These are phyloP conservation scores for Sipha maydis DNA, from an alignment of 2,888 invertebrate species.

Conservation along the genomic window DNA sequence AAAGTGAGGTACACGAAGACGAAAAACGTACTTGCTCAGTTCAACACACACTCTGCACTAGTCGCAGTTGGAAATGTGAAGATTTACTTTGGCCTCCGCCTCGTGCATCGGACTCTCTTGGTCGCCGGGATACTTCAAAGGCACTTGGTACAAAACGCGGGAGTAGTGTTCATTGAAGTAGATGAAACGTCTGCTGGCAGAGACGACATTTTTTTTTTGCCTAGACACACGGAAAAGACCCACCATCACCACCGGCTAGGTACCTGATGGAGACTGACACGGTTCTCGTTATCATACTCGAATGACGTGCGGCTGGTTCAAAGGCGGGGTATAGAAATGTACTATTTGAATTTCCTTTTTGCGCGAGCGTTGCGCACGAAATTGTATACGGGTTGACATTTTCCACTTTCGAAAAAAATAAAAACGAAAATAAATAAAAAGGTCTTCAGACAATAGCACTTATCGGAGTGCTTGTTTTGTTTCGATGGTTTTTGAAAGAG, in stretches of 20 bases:
- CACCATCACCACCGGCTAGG: not conserved
- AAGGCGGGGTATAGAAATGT: too few relatives aligned
- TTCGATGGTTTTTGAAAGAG: slow-evolving; percentile 7
- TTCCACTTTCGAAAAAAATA: not conserved
- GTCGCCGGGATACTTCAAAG: slow-evolving; percentile 32
- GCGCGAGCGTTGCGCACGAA: not conserved
- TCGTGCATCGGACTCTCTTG: not conserved
- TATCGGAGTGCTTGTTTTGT: slow-evolving; percentile 22
- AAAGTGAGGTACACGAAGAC: too few relatives aligned
- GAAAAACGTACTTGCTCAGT: too few relatives aligned
- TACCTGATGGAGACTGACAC: too few relatives aligned
- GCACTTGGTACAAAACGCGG: slow-evolving; percentile 13
- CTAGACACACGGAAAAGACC: slow-evolving; percentile 3
- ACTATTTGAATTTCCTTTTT: not conserved
- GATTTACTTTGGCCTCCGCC: too few relatives aligned
- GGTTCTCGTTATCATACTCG: slow-evolving; percentile 25
- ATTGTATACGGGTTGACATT: slow-evolving; percentile 6
- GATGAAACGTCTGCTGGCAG: not conserved
- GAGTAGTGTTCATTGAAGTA: slow-evolving; percentile 12
- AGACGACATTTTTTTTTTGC: slow-evolving; percentile 24
- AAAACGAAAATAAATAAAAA: not conserved
- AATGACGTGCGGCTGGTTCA: not conserved
- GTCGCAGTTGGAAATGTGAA: too few relatives aligned
- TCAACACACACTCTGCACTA: too few relatives aligned
- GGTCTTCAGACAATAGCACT: slow-evolving; percentile 22